Percentiles rank a stretch among this genome's conserved stretches.
These are phyloP conservation scores for Abrostola tripartita DNA, from an alignment of 2,888 invertebrate genomes.

Conservation along the genomic window DNA sequence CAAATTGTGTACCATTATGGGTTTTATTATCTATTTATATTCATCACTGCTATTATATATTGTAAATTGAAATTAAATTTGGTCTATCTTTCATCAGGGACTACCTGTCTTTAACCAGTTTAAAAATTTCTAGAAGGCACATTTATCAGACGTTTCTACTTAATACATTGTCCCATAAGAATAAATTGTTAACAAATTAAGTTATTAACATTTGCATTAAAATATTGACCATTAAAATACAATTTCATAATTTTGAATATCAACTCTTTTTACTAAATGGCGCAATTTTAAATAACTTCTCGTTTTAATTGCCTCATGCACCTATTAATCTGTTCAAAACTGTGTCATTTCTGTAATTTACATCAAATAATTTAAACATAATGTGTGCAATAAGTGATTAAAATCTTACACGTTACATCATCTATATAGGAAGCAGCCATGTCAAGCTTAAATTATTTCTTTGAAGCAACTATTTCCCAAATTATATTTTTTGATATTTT, in stretches of 20 bases:
- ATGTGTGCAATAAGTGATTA: constrained; percentile 30
- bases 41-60: not conserved
- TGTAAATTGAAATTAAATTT: not conserved
- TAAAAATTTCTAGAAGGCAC: not conserved
- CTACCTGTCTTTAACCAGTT: not conserved
- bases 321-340: constrained; percentile 48
- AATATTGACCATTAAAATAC: constrained; percentile 16
- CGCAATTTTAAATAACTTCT: constrained; percentile 30
- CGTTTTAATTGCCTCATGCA: constrained; percentile 29
- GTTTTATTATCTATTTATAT: constrained; percentile 12
- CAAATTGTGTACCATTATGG: constrained; percentile 45
- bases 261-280: constrained; percentile 13
- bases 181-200: not conserved
- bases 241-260: constrained; percentile 20
- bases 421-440: not conserved
- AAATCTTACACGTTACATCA: constrained; percentile 22
- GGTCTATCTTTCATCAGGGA: not conserved
- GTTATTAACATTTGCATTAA: constrained; percentile 13
- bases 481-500: not conserved
- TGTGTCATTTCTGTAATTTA: constrained; percentile 39
- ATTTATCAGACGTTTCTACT: not conserved
- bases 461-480: not conserved
- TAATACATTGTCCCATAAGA: not conserved
- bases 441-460: not conserved
- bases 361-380: constrained; percentile 34